These are phyloP conservation scores for Lophius piscatorius DNA, from an alignment of 2,113 vertebrate genomes.

Conservation along the genomic window DNA sequence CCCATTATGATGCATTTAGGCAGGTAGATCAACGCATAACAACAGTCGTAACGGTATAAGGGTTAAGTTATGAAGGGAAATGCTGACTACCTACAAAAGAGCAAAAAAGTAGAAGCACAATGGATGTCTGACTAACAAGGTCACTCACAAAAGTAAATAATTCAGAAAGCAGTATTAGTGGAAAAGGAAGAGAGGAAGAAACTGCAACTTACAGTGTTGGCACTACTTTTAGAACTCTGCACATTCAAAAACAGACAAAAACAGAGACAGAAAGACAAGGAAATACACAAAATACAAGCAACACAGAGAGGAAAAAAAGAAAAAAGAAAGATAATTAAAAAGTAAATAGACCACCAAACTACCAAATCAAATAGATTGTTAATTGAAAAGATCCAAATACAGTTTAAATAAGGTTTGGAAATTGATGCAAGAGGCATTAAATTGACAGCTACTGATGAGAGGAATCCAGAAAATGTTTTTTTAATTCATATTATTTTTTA, in stretches of 20 bases:
- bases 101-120: conserved; percentile 65
- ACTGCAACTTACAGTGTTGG: conserved; percentile 91
- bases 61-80: too few relatives aligned
- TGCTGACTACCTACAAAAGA: conserved; percentile 54
- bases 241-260: conserved; percentile 92
- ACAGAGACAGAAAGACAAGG: conserved; percentile 84
- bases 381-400: conserved; percentile 36
- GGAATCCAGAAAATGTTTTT: conserved; percentile 12
- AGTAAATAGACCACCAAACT: conserved; percentile 48
- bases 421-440: conserved; percentile 32
- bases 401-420: conserved; percentile 39
- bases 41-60: conserved; percentile 34
- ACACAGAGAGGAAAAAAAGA: conserved; percentile 84
- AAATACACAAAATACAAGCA: conserved; percentile 75
- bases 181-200: conserved; percentile 78
- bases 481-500: neutral
- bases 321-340: conserved; percentile 61
- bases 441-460: conserved; percentile 28
- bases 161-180: conserved; percentile 43
- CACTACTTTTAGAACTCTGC: conserved; percentile 99
- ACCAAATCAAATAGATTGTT: conserved; percentile 39
- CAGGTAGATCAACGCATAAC: conserved; percentile 29
- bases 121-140: conserved; percentile 65
- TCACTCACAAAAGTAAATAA: conserved; percentile 62
- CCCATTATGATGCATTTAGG: conserved; percentile 12